Conservation (phyloP, 2,888 invertebrate species). For the Micoletzkya japonica region DNA sequence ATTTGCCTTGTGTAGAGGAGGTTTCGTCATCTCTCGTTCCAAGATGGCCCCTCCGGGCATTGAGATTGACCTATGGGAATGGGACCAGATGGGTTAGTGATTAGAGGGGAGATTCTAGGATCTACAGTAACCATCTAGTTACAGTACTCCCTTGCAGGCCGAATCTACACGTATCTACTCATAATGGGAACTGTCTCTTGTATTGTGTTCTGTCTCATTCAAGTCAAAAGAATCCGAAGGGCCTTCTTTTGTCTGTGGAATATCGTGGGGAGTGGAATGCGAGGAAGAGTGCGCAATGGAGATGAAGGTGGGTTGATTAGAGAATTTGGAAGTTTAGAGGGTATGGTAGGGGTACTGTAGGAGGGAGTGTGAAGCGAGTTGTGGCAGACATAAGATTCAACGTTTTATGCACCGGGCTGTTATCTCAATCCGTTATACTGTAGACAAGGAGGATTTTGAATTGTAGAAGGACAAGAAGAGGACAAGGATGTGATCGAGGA, state of each 20-base stretch:
- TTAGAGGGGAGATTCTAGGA: not conserved
- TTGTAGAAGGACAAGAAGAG: slow-evolving; percentile 21
- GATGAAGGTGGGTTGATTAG: not conserved
- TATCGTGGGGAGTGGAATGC: not conserved
- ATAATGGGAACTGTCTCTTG: slow-evolving; percentile 4
- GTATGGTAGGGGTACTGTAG: too few relatives aligned
- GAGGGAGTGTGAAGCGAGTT: too few relatives aligned
- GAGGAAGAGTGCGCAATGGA: not conserved
- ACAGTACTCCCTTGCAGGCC: not conserved
- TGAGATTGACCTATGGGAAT: slow-evolving; percentile 6
- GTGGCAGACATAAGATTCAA: too few relatives aligned
- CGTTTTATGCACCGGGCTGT: too few relatives aligned
- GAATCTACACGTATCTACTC: slow-evolving; percentile 13
- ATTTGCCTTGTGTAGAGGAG: slow-evolving; percentile 23
- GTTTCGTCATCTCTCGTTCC: slow-evolving; percentile 16
- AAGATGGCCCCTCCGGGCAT: not conserved
- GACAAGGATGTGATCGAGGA: slow-evolving; percentile 44
- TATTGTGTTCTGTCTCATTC: slow-evolving; percentile 5
- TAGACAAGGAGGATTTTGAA: too few relatives aligned
- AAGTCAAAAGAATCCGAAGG: slow-evolving; percentile 5
- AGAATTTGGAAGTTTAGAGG: too few relatives aligned
- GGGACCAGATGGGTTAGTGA: slow-evolving; percentile 20
- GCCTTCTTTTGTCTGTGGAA: slow-evolving; percentile 8
- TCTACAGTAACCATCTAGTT: not conserved
- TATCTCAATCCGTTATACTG: too few relatives aligned